Base-by-base conservation (phyloP, 2,888 invertebrate species). In the Ormyrus labotus region DNA sequence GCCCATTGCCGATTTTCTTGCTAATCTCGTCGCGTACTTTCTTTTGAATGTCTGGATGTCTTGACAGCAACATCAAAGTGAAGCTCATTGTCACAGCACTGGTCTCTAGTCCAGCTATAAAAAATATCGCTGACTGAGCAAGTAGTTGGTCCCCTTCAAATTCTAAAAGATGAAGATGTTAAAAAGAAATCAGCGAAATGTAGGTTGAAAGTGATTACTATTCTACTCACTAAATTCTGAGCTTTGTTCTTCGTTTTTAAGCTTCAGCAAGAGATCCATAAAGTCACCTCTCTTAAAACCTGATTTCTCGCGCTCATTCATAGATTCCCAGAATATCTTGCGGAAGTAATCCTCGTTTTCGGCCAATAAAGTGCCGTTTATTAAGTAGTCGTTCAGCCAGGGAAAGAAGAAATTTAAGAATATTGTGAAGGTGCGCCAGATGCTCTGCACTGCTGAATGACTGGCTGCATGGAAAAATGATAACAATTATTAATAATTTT, bases 101-200 rank as follows among this genome's bases (percentile, higher is more conserved):
- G 6, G 88, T 85, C 67, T 88, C 88, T 2, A 86, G 82, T 7
- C 88, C 89, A 45, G 89, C 89, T 0, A 87, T 53, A 34, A 88
- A 88, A 70, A 89, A 87, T 19, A 89, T 86, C 0, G 83, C 84
- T 0, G 89, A 85, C 60, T 89, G 89, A 0, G 87, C 87, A 2
- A 89, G 55, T 8, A 89, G 83, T 0, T 57, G 76, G 53, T 89
- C 89, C 0, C 86, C 89, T 3, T 86, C 83, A 6, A 88, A 85
- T 51, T 81, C 89, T 89, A 48, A 8, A 75, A 57, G 65, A 48
- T 57, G 13, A 13, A 13, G 13, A 13, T 13, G 13, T 13, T 13
- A 13, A 13, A 13, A 13, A 13, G 13, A 13, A 13, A 13, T 13
- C 13, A 13, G 13, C 13, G 13, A 13, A 13, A 13, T 13, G 13